These are phyloP conservation scores for Brachionus sp. DNA, from an alignment of 1,140 invertebrate species.

Conservation along the genomic window DNA sequence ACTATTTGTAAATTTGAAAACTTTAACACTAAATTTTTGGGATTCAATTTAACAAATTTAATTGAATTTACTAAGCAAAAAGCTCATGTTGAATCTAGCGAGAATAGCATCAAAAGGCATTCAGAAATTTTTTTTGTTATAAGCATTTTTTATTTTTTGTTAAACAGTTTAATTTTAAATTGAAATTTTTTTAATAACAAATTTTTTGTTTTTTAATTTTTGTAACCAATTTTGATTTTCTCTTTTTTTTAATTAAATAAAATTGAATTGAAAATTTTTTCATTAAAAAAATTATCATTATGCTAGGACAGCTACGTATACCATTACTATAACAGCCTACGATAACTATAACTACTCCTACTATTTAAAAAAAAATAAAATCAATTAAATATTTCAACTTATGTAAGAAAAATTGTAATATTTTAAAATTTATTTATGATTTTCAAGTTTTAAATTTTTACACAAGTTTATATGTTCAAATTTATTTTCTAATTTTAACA, in stretches of 20 bases:
- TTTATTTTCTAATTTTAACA: not conserved
- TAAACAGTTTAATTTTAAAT: not conserved
- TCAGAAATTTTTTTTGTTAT: not conserved
- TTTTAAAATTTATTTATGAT: not conserved
- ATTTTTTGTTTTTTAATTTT: not conserved
- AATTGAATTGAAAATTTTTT: too few relatives aligned
- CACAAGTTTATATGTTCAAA: not conserved
- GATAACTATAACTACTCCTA: too few relatives aligned
- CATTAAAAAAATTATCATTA: too few relatives aligned
- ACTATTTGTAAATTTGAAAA: conserved; percentile 20
- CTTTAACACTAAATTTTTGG: conserved; percentile 16
- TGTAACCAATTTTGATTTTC: not conserved
- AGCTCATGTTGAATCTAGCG: not conserved
- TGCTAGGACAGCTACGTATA: too few relatives aligned
- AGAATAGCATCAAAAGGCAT: too few relatives aligned
- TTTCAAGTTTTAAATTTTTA: not conserved
- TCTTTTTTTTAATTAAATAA: not conserved
- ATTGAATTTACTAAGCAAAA: conserved; percentile 8
- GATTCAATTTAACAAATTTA: not conserved
- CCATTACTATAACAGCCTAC: too few relatives aligned
- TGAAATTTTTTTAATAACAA: not conserved
- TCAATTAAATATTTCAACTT: too few relatives aligned
- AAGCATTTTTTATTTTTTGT: not conserved
- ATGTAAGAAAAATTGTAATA: too few relatives aligned
- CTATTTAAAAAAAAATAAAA: too few relatives aligned